Evolutionary conservation across 2,888 invertebrate species (phyloP).

Genomic region (Ceramica pisi): DNA sequence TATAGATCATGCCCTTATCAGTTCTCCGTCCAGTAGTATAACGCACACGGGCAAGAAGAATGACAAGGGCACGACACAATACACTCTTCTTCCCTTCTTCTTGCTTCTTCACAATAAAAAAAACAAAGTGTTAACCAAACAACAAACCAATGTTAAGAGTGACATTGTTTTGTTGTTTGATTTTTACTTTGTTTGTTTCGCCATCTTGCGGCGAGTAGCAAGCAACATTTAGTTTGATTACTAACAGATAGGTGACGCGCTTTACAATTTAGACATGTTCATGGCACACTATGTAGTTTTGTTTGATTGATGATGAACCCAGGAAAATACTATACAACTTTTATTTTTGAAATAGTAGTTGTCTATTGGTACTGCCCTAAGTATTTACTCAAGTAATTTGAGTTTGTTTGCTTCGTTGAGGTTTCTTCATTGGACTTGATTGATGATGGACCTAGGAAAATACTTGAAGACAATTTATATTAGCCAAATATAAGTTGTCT

Average conservation of each 20-base stretch:
- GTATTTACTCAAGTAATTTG: too few species aligned
- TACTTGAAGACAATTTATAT: background rate
- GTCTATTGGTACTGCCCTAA: too few species aligned
- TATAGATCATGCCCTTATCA: constrained; percentile 66
- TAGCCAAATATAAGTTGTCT: background rate
- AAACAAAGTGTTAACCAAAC: too few species aligned
- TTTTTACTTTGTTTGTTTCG: constrained; percentile 45
- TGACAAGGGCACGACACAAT: constrained; percentile 95
- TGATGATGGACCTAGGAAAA: background rate
- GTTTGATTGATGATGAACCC: too few species aligned
- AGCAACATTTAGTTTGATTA: constrained; percentile 43
- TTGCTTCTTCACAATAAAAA: constrained; percentile 23
- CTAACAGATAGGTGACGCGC: constrained; percentile 64
- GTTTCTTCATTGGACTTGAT: background rate
- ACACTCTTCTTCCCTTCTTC: constrained; percentile 55
- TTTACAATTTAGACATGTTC: constrained; percentile 72
- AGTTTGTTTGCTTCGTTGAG: too few species aligned
- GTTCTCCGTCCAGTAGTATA: constrained; percentile 97
- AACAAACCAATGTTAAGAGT: too few species aligned
- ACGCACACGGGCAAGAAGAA: constrained; percentile 96
- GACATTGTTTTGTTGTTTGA: too few species aligned
- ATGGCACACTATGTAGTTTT: constrained; percentile 56
- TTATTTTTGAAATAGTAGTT: too few species aligned
- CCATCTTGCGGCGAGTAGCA: constrained; percentile 74
- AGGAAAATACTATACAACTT: too few species aligned